These are phyloP conservation scores for chimpanzee (Pan troglodytes) DNA, from an alignment of 2,113 vertebrate species.

Conservation along the genomic window NHGRI_mPanTro3-v2.1_pri NC_072411.2:121943501-121944000, in stretches of 20 bases:
- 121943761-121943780: not conserved
- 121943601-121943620: not conserved
- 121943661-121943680: not conserved
- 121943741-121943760: not conserved
- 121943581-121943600: not conserved
- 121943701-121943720: not conserved
- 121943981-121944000: not conserved
- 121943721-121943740: not conserved
- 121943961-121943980: not conserved
- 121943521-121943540: not conserved
- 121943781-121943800: not conserved
- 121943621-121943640: not conserved
- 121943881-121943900: not conserved
- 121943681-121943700: not conserved
- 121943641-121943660: not conserved
- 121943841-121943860: not conserved
- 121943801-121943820: not conserved
- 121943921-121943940: not conserved
- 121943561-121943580: not conserved
- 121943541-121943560: not conserved
- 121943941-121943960: not conserved
- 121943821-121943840: not conserved
- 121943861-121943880: not conserved
- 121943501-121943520: not conserved
- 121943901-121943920: not conserved